phyloP scores from a whole-genome alignment of 1,140 invertebrate genomes.

The Acarapis woodi region DNA sequence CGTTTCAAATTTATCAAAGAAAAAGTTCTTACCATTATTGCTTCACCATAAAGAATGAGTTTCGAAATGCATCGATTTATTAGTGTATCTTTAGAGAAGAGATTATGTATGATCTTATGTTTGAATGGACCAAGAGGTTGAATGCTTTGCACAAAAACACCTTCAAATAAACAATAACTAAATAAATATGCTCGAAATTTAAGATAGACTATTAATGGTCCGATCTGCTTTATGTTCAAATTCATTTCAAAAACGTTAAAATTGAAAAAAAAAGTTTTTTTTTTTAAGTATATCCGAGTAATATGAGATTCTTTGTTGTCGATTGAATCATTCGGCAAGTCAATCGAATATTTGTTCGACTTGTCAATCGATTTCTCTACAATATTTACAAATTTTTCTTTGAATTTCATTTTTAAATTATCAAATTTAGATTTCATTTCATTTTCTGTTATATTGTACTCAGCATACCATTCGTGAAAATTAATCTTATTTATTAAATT shows the following conservation, averaged over 20 bases:
- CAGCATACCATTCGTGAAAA: not conserved
- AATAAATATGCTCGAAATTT: slow-evolving; percentile 25
- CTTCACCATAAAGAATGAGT: slow-evolving; percentile 35
- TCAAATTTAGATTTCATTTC: not conserved
- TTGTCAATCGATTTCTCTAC: slow-evolving; percentile 1
- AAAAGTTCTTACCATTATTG: slow-evolving; percentile 33
- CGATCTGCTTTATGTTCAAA: slow-evolving; percentile 18
- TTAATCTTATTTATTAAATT: not conserved
- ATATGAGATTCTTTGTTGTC: slow-evolving; percentile 2
- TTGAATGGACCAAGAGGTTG: slow-evolving; percentile 44
- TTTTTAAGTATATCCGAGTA: not conserved
- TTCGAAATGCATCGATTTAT: slow-evolving; percentile 31
- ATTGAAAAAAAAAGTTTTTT: slow-evolving; percentile 1
- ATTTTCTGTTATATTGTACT: too few species aligned
- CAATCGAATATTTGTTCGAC: too few species aligned
- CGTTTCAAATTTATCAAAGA: not conserved
- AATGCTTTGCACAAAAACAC: slow-evolving; percentile 41
- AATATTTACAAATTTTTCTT: not conserved
- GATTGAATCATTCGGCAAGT: not conserved
- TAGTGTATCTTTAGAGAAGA: slow-evolving; percentile 27
- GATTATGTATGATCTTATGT: slow-evolving; percentile 41
- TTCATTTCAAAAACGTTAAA: not conserved
- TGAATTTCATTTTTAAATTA: not conserved
- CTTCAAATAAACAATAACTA: slow-evolving; percentile 24
- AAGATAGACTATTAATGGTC: slow-evolving; percentile 23